Conservation (phyloP, 2,888 invertebrate genomes). For the Vanessa cardui region DNA sequence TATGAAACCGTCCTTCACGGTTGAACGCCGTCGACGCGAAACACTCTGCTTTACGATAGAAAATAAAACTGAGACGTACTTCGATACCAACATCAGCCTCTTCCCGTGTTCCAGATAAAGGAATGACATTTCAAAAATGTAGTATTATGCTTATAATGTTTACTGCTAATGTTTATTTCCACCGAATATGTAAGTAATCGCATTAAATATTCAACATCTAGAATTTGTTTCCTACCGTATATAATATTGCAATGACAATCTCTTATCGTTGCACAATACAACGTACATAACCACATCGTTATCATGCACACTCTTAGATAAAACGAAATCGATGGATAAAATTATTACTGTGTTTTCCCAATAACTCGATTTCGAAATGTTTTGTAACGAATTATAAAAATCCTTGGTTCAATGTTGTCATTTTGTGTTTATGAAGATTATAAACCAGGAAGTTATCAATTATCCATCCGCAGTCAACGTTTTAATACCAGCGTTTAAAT, state of each 20-base stretch:
- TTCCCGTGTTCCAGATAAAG: not conserved
- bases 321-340: conserved; percentile 27
- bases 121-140: too few species aligned
- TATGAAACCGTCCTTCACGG: conserved; percentile 71
- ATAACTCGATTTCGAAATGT: conserved; percentile 7
- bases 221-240: not conserved
- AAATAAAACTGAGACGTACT: not conserved
- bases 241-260: conserved; percentile 16
- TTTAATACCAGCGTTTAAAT: too few species aligned
- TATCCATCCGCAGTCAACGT: not conserved
- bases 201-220: conserved; percentile 5
- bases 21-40: conserved; percentile 55
- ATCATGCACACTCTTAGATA: conserved; percentile 24
- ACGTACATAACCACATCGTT: conserved; percentile 16
- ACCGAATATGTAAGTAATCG: not conserved
- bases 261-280: conserved; percentile 18
- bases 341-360: conserved; percentile 14
- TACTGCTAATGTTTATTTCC: not conserved
- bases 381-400: not conserved
- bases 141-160: not conserved
- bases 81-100: not conserved
- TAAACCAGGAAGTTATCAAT: not conserved
- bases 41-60: conserved; percentile 1
- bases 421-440: not conserved
- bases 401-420: too few species aligned